phyloP scores from a whole-genome alignment of 1,140 invertebrate species.

The Drosophila orosa region DNA sequence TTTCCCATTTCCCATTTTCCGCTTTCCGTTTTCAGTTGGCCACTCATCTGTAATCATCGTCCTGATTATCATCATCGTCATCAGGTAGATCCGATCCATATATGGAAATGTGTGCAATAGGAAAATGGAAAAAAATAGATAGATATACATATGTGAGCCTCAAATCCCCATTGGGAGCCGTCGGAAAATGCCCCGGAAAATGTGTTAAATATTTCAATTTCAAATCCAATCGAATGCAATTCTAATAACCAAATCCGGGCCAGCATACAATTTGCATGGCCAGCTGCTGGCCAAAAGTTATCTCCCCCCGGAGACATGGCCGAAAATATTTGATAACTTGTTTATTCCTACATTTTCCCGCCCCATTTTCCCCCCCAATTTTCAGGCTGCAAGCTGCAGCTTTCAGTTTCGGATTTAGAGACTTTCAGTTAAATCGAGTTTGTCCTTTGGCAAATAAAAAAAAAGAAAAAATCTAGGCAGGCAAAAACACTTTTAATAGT shows the following conservation, averaged over 20 bases:
- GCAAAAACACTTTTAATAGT: conserved; percentile 30
- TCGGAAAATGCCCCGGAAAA: conserved; percentile 32
- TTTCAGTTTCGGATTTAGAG: conserved; percentile 18
- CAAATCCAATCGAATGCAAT: conserved; percentile 78
- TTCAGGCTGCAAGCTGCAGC: conserved; percentile 20
- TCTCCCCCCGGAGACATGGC: conserved; percentile 10
- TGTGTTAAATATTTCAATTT: conserved; percentile 80
- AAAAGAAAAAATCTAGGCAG: no score
- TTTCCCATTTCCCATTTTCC: not conserved
- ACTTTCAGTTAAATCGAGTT: conserved; percentile 41
- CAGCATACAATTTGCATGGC: conserved; percentile 72
- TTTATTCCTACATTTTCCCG: conserved; percentile 15
- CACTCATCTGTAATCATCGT: conserved; percentile 60
- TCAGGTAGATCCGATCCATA: conserved; percentile 22
- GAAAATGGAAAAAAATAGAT: not conserved
- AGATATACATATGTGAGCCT: not conserved
- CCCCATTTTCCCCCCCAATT: conserved; percentile 19
- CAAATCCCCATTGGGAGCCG: conserved; percentile 4
- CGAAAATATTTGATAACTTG: conserved; percentile 69
- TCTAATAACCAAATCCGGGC: conserved; percentile 76
- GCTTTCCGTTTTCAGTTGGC: conserved; percentile 7
- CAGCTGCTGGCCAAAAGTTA: conserved; percentile 64
- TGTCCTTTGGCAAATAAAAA: conserved; percentile 13
- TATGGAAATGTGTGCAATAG: not conserved
- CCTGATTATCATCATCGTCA: conserved; percentile 1